Evolutionary conservation across 2,113 vertebrate genomes (phyloP).

Genomic region (Burhinus oedicnemus): DNA sequence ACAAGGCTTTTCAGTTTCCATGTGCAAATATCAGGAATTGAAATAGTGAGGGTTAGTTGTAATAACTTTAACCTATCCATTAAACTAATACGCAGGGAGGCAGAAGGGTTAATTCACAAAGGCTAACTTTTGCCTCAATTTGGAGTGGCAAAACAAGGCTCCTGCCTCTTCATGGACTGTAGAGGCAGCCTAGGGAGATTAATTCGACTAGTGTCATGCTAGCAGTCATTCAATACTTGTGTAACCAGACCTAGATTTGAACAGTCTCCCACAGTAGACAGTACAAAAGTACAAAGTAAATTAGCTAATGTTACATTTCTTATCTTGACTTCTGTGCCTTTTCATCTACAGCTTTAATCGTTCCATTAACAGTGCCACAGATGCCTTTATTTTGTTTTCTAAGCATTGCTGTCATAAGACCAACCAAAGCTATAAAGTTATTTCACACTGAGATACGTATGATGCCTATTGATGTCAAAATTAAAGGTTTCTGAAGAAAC

Average conservation of each 20-base stretch:
- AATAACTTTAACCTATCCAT: background rate
- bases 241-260: background rate
- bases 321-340: background rate
- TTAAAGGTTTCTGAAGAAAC: constrained; percentile 56
- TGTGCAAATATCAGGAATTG: background rate
- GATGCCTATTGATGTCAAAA: constrained; percentile 51
- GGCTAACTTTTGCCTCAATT: background rate
- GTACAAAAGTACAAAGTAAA: background rate
- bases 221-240: background rate
- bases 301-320: background rate
- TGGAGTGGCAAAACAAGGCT: background rate
- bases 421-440: background rate
- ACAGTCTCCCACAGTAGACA: background rate
- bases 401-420: background rate
- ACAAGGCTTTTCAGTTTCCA: background rate
- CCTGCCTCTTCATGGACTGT: background rate
- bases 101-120: background rate
- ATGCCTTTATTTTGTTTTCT: constrained; percentile 8
- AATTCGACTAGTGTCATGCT: background rate
- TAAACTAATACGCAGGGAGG: background rate
- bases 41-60: background rate
- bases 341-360: background rate
- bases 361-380: background rate
- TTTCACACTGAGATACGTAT: background rate
- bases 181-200: background rate